Evolutionary conservation across 2,113 vertebrate genomes (phyloP), one percentile per base, ranked within the genome.

Genomic region (Ondatra zibethicus): DNA sequence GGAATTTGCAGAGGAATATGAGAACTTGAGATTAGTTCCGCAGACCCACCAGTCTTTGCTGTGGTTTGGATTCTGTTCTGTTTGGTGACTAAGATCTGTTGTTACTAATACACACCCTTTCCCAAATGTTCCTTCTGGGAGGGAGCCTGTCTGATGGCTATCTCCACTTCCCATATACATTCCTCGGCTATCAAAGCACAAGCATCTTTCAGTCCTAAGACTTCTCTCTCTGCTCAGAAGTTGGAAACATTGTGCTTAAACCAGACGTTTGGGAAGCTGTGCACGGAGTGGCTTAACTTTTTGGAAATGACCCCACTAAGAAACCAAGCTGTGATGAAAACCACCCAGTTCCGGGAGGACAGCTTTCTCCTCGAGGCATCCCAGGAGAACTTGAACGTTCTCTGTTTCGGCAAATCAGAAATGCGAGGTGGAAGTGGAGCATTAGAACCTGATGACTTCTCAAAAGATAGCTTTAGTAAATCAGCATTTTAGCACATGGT

Each of bases 341-440:
- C 94, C 50, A 85, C 33, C 58, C 63, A 92, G 63, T 55, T 73
- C 47, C 42, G 76, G 88, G 95, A 93, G 89, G 42, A 68, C 81
- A 84, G 72, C n/a, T 88, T 84, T 68, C n/a, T 96, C 58, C 45
- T 63, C 66, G 52, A 93, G 85, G 88, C 81, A 94, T 70, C 39
- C 17, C 4, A 36, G 70, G 92, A 82, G 81, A 94, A 85, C 17
- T 45, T 70, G 90, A 90, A 70, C 84, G 63, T 93, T 88, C 52
- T 96, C 12, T 78, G 91, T 82, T 89, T 92, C 94, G 61, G 36
- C 52, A 82, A 97, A 96, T 89, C 80, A 86, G 91, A 92, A 94
- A 96, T 92, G 52, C 90, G 39, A 66, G 12, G 47, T 93, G 2
- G 76, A 95, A 92, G 68, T 58, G 58, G 61, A 76, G 50, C 27